phyloP scores from a whole-genome alignment of 1,140 invertebrate genomes.

The Panagrolaimus sp. region DNA sequence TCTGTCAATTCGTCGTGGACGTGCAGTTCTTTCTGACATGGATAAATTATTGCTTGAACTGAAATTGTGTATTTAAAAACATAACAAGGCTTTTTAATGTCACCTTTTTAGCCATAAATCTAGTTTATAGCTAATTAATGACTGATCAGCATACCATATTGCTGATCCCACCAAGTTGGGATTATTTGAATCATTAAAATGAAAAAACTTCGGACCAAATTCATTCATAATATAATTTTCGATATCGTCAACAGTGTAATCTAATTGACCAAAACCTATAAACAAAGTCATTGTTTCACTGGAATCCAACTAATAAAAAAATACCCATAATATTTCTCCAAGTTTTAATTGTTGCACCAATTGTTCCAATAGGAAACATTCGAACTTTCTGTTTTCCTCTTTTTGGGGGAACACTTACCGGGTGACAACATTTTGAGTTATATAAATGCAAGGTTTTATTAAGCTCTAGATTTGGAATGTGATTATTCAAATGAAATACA shows the following conservation, averaged over 20 bases:
- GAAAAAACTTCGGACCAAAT: background rate
- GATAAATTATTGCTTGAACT: background rate
- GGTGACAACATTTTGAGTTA: background rate
- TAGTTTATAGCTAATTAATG: background rate
- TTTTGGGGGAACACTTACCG: background rate
- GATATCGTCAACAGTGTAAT: background rate
- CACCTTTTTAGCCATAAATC: background rate
- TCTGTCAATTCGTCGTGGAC: background rate
- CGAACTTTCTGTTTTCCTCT: background rate
- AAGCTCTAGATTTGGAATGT: background rate
- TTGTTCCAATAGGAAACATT: background rate
- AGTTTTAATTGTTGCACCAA: background rate
- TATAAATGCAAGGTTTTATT: background rate
- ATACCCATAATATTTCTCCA: constrained; percentile 7
- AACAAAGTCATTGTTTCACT: too few relatives aligned
- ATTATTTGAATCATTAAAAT: background rate
- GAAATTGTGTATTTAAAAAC: background rate
- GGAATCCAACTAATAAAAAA: background rate
- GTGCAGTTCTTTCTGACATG: background rate
- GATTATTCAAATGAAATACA: background rate
- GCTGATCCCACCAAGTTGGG: background rate
- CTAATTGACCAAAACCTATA: too few relatives aligned
- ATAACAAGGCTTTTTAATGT: background rate
- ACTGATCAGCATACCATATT: constrained; percentile 1
- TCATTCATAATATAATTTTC: background rate